Conservation (phyloP, 1,140 invertebrate species). For the Mactra quadrangularis region DNA sequence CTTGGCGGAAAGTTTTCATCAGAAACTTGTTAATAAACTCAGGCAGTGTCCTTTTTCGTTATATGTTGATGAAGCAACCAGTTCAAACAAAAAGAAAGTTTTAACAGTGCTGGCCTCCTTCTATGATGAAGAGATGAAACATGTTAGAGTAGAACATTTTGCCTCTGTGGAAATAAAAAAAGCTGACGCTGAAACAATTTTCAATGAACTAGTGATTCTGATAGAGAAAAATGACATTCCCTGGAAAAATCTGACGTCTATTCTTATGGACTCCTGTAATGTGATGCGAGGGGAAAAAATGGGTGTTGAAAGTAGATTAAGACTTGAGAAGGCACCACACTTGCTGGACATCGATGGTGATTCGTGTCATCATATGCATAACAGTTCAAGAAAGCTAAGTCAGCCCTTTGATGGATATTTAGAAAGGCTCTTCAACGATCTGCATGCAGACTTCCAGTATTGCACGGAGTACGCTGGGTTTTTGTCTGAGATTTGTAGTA, state of each 20-base stretch:
- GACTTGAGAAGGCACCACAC: slow-evolving; percentile 61
- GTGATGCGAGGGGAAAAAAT: slow-evolving; percentile 65
- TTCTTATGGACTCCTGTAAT: slow-evolving; percentile 68
- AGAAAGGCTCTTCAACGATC: slow-evolving; percentile 60
- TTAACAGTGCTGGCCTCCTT: slow-evolving; percentile 45
- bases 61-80: slow-evolving; percentile 42
- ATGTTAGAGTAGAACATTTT: slow-evolving; percentile 47
- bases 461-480: slow-evolving; percentile 49
- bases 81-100: slow-evolving; percentile 42
- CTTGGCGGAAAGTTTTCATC: not conserved
- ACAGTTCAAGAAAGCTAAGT: slow-evolving; percentile 65
- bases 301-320: slow-evolving; percentile 63
- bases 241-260: slow-evolving; percentile 65
- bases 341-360: slow-evolving; percentile 71
- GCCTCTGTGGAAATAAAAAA: slow-evolving; percentile 16
- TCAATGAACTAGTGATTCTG: slow-evolving; percentile 12
- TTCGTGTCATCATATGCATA: slow-evolving; percentile 69
- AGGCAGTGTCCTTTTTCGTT: slow-evolving; percentile 15
- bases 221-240: slow-evolving; percentile 51
- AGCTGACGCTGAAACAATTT: slow-evolving; percentile 27
- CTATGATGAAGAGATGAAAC: slow-evolving; percentile 4
- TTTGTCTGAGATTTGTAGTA: slow-evolving; percentile 62
- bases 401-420: slow-evolving; percentile 58
- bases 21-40: not conserved
- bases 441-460: slow-evolving; percentile 67